Base-by-base conservation (phyloP, 1,140 invertebrate genomes). In the Leptopilina boulardi region DNA sequence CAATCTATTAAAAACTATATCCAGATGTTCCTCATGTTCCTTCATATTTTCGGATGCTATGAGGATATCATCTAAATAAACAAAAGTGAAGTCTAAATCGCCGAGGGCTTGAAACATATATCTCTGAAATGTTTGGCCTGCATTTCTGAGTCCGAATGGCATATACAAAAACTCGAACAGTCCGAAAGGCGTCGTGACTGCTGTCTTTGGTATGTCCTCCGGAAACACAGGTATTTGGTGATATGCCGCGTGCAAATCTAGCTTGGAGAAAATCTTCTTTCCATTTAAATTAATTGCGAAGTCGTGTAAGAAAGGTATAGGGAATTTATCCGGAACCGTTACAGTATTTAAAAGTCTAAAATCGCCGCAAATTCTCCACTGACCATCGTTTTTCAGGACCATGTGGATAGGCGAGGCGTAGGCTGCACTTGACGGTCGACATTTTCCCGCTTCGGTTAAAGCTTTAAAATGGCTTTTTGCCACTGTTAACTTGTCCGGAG, bases 381-480 rank as follows among this genome's bases (percentile, higher is more conserved):
- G 73, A 2, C 87, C 88, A 77, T 84, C 80, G 71, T 82, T 82
- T 77, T 92, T 92, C 3, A 79, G 77, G 0, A 87, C 86, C 76
- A 92, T 83, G 71, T 91, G 86, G 13, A 90, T 54, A 18, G 89
- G 88, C 19, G 80, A 84, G 3, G 87, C 85, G 88, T 87, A 92
- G 13, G 87, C 77, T 72, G 71, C 66, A 6, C 85, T 87, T 6
- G 56, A 73, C n/a, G 56, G 59, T 6, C 26, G 56, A n/a, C 19
- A 56, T 13, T 70, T 38, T 9, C 70, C 70, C 0, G 26, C 18
- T 41, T 71, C 19, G 0, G 47, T 30, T 18, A 74, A 34, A 18
- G 3, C 30, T 56, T 59, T 74, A 19, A 75, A 74, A 13, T 73
- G 54, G 1, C 51, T 21, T 59, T 76, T 79, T 2, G 71, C 71